Conservation (phyloP, 2,888 invertebrate genomes). For the Endotricha flammealis region DNA sequence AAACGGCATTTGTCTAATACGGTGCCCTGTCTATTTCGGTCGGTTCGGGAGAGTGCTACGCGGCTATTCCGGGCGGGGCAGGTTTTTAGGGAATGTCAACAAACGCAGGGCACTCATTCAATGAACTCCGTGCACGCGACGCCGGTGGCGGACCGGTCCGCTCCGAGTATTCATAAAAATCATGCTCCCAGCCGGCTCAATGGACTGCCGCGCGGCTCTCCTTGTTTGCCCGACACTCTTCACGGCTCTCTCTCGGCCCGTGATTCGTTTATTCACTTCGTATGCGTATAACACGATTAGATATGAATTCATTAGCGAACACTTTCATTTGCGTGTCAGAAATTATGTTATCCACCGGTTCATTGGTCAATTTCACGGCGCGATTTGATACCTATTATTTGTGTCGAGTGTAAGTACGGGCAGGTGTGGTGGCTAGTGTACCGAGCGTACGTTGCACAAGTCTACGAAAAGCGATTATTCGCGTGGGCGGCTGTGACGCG, state of each 20-base stretch:
- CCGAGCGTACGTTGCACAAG: conserved; percentile 51
- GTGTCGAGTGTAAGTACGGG: conserved; percentile 11
- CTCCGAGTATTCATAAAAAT: conserved; percentile 70
- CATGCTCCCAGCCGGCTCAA: conserved; percentile 65
- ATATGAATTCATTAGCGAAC: conserved; percentile 23
- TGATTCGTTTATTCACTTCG: conserved; percentile 1
- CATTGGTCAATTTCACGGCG: conserved; percentile 45
- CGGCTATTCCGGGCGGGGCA: conserved; percentile 71
- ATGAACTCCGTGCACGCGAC: conserved; percentile 67
- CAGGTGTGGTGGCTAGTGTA: conserved; percentile 19
- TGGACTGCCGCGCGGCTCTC: conserved; percentile 40
- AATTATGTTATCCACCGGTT: conserved; percentile 33
- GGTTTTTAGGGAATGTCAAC: conserved; percentile 79
- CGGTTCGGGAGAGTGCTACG: conserved; percentile 55
- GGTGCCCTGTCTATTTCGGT: conserved; percentile 65
- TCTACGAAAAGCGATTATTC: conserved; percentile 42
- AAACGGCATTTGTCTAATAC: conserved; percentile 60
- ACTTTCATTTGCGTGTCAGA: conserved; percentile 42
- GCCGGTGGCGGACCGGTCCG: conserved; percentile 66
- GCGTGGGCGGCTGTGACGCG: conserved; percentile 38
- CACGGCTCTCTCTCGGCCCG: conserved; percentile 15
- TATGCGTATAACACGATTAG: conserved; percentile 9
- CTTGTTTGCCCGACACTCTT: conserved; percentile 31
- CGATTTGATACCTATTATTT: conserved; percentile 30
- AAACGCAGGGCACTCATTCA: conserved; percentile 73